phyloP scores from a whole-genome alignment of 2,888 invertebrate species.

The Andrena minutula region DNA sequence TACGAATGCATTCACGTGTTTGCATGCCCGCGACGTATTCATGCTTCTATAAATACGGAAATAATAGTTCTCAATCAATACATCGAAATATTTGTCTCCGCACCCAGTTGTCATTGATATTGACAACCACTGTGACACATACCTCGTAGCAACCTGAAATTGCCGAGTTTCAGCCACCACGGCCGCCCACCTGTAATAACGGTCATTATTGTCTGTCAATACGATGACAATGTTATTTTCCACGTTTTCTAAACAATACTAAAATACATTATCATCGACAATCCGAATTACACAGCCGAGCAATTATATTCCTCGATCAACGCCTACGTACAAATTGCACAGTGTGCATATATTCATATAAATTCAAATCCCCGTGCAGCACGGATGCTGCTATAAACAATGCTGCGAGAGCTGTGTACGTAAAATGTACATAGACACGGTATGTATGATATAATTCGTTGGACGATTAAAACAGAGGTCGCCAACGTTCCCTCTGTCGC shows the following conservation, averaged over 20 bases:
- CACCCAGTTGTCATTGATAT: not conserved
- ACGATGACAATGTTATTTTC: too few relatives aligned
- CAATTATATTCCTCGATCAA: too few relatives aligned
- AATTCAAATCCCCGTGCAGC: too few relatives aligned
- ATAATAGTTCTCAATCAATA: slow-evolving; percentile 35
- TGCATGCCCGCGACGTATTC: slow-evolving; percentile 6
- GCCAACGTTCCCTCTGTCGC: not conserved
- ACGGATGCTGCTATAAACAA: not conserved
- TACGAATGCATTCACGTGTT: not conserved
- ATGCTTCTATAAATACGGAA: slow-evolving; percentile 13
- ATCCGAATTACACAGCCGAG: too few relatives aligned
- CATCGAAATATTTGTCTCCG: not conserved
- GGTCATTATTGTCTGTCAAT: slow-evolving; percentile 3
- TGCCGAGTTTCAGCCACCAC: slow-evolving; percentile 14
- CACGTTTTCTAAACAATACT: too few relatives aligned
- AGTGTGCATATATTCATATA: too few relatives aligned
- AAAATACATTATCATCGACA: too few relatives aligned
- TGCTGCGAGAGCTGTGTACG: not conserved
- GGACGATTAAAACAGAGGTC: slow-evolving; percentile 27
- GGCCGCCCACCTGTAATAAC: not conserved
- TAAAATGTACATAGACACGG: not conserved
- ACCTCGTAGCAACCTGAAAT: slow-evolving; percentile 35
- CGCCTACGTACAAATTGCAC: too few relatives aligned
- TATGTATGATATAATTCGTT: not conserved
- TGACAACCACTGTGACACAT: slow-evolving; percentile 20